Evolutionary conservation across 35 echinoderm and acorn worm genomes (phyloP).

Genomic region (Heliocidaris tuberculata): DNA sequence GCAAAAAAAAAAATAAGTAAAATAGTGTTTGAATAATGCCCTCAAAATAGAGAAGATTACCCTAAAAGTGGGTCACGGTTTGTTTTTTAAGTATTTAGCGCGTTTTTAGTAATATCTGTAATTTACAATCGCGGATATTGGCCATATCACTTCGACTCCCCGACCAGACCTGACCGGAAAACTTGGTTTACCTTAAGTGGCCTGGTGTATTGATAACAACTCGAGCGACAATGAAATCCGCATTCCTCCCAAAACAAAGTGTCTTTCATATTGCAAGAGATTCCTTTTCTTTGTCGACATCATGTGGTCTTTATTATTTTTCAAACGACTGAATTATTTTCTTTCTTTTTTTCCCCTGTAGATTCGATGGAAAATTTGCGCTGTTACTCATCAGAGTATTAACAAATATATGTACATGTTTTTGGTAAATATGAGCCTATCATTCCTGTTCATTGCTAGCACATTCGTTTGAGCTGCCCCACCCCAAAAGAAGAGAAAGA

Average conservation of each 20-base stretch:
- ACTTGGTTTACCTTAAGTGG: conserved; percentile 22
- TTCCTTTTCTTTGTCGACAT: not conserved
- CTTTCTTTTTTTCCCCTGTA: too few relatives aligned
- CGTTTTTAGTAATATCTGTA: not conserved
- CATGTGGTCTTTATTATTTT: not conserved
- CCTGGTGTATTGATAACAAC: conserved; percentile 13
- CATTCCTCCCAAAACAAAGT: not conserved
- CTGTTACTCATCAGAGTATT: too few relatives aligned
- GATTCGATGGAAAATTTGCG: too few relatives aligned
- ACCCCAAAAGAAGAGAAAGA: too few relatives aligned
- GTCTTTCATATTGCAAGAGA: not conserved
- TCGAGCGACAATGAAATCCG: not conserved
- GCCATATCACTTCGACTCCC: conserved; percentile 8
- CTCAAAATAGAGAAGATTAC: not conserved
- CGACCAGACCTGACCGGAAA: not conserved
- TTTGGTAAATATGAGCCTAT: too few relatives aligned
- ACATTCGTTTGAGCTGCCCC: too few relatives aligned
- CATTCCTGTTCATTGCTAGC: too few relatives aligned
- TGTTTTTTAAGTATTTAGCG: not conserved
- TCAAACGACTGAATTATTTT: too few relatives aligned
- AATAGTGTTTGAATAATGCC: not conserved
- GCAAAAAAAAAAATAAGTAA: not conserved
- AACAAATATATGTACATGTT: too few relatives aligned
- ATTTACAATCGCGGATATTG: conserved; percentile 25
- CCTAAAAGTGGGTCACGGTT: not conserved